A percentile compares a stretch with the other conserved stretches of the same genome.
Conservation (phyloP, 2,888 invertebrate genomes). For the Parapristionchus giblindavisi region DNA sequence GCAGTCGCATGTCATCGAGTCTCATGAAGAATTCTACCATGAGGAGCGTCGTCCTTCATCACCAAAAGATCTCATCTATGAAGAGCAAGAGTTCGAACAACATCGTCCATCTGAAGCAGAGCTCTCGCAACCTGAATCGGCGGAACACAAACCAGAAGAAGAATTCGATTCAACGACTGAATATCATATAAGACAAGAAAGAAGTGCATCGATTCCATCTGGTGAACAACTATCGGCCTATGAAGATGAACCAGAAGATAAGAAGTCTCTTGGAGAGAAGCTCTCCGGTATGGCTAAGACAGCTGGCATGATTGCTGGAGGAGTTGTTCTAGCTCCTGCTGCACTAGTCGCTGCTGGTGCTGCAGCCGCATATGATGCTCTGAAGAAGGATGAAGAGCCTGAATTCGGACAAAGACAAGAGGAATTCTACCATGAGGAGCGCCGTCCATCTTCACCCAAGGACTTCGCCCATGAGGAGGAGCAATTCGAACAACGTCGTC, state of each 20-base stretch:
- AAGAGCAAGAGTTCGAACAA: slow-evolving; percentile 5
- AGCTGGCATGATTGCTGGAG: slow-evolving; percentile 57
- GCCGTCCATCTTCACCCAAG: slow-evolving; percentile 19
- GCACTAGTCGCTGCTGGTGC: slow-evolving; percentile 56
- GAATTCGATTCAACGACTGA: not conserved
- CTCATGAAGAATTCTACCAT: not conserved
- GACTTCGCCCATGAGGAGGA: not conserved
- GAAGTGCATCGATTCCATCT: not conserved
- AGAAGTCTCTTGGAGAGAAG: slow-evolving; percentile 40
- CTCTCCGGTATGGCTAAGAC: slow-evolving; percentile 48
- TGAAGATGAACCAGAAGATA: slow-evolving; percentile 41
- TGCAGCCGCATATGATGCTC: slow-evolving; percentile 51
- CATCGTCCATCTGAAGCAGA: not conserved
- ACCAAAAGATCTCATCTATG: not conserved
- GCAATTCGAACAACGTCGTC: not conserved
- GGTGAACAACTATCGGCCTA: too few relatives aligned
- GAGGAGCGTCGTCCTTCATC: not conserved
- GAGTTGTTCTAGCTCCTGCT: slow-evolving; percentile 54
- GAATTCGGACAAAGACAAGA: slow-evolving; percentile 17
- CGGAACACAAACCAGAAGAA: slow-evolving; percentile 16
- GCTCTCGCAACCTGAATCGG: not conserved
- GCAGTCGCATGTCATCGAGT: not conserved
- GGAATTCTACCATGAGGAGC: slow-evolving; percentile 34
- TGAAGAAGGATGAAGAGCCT: slow-evolving; percentile 44
- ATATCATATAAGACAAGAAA: not conserved